phyloP scores from a whole-genome alignment of 35 echinoderm and acorn worm species.

The Apostichopus parvimensis region DNA sequence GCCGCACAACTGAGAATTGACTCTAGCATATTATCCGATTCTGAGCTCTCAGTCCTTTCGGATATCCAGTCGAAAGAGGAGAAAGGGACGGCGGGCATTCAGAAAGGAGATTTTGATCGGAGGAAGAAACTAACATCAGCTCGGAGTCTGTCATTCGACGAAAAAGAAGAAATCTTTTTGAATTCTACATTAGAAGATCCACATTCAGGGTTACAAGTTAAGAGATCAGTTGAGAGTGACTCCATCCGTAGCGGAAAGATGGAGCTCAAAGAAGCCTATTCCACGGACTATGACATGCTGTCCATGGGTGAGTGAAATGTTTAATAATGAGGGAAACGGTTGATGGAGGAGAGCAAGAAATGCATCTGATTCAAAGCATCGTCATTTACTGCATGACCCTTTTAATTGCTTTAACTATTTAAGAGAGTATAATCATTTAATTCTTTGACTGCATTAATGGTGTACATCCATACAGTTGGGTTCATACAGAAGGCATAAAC shows the following conservation, averaged over 20 bases:
- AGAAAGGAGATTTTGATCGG: neutral
- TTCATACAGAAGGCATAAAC: too few relatives aligned
- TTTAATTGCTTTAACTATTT: too few relatives aligned
- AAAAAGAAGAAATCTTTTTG: neutral
- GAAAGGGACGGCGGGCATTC: neutral
- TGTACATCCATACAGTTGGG: too few relatives aligned
- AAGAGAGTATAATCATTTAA: too few relatives aligned
- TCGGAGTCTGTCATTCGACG: conserved; percentile 26
- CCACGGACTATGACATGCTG: conserved; percentile 37
- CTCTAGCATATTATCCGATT: conserved; percentile 12
- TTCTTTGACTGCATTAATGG: too few relatives aligned
- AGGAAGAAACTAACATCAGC: neutral
- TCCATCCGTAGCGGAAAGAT: neutral
- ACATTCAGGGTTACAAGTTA: neutral
- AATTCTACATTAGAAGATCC: neutral
- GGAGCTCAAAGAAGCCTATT: conserved; percentile 33
- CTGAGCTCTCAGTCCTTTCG: conserved; percentile 29
- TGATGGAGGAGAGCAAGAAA: too few relatives aligned
- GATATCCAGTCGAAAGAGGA: conserved; percentile 5
- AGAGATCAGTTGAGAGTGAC: neutral
- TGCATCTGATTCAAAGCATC: too few relatives aligned
- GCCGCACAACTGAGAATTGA: conserved; percentile 37
- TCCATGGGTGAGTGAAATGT: conserved; percentile 24
- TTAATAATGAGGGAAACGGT: too few relatives aligned
- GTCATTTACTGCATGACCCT: too few relatives aligned